A percentile compares a stretch with the other conserved stretches of the same genome.
These are phyloP conservation scores for Sinopyrophorus schimmeli DNA, from an alignment of 2,888 invertebrate genomes.

Conservation along the genomic window DNA sequence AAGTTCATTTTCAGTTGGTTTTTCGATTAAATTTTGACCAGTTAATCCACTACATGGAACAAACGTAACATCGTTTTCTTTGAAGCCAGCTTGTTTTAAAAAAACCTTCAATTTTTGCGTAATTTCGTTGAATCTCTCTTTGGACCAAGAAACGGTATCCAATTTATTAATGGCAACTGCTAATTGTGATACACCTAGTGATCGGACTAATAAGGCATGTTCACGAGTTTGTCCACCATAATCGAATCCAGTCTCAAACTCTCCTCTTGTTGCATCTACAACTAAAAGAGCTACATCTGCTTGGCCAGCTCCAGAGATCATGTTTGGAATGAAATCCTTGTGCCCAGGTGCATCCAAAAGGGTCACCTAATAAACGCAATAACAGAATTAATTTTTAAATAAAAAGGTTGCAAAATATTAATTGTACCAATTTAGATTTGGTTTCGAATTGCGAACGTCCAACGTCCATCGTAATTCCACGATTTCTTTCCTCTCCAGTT, in stretches of 20 bases:
- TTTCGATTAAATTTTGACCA: conserved; percentile 85
- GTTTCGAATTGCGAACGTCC: conserved; percentile 93
- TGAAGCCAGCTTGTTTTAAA: conserved; percentile 89
- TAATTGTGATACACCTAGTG: conserved; percentile 87
- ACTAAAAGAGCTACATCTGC: conserved; percentile 97
- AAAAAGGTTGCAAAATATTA: neutral
- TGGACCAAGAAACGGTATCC: conserved; percentile 93
- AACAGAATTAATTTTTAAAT: neutral
- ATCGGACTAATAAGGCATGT: conserved; percentile 91
- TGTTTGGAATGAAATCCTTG: conserved; percentile 99
- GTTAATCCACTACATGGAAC: conserved; percentile 96
- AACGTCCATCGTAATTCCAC: conserved; percentile 99
- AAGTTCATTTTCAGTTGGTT: conserved; percentile 66
- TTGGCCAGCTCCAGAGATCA: conserved; percentile 98
- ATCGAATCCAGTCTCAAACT: conserved; percentile 99
- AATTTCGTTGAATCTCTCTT: conserved; percentile 89
- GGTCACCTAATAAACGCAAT: conserved; percentile 59
- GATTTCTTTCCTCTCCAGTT: conserved; percentile 93
- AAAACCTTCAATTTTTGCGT: conserved; percentile 77
- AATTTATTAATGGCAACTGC: conserved; percentile 97
- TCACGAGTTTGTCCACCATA: conserved; percentile 97
- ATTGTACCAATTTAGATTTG: conserved; percentile 63
- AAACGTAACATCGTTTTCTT: conserved; percentile 82
- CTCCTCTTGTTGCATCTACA: conserved; percentile 93
- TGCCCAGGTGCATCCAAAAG: conserved; percentile 98